Percentiles rank a stretch among this genome's conserved stretches.
These are phyloP conservation scores for Carpatolechia fugitivella DNA, from an alignment of 2,888 invertebrate genomes.

Conservation along the genomic window DNA sequence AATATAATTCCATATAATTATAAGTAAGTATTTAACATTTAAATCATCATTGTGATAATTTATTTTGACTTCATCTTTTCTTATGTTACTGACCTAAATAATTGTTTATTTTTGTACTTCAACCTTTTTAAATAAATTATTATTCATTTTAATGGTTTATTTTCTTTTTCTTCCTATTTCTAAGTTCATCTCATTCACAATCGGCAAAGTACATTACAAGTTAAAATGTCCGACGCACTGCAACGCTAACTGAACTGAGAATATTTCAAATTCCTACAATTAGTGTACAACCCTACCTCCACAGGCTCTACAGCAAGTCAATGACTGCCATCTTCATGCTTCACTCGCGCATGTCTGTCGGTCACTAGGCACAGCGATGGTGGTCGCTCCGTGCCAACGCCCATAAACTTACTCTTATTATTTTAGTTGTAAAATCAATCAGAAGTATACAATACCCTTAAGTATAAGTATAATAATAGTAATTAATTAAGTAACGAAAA, in stretches of 20 bases:
- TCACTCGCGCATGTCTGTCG: background rate
- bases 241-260: background rate
- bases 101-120: constrained; percentile 1
- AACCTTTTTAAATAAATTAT: constrained; percentile 7
- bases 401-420: no score
- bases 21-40: background rate
- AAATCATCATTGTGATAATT: background rate
- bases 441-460: background rate
- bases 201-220: background rate
- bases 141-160: constrained; percentile 8
- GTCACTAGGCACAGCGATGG: constrained; percentile 4
- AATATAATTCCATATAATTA: background rate
- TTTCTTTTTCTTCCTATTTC: constrained; percentile 2
- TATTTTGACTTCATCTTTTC: constrained; percentile 4
- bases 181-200: constrained; percentile 4
- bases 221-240: background rate
- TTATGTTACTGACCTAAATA: background rate
- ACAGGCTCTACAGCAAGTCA: background rate
- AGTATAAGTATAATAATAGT: no score
- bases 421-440: no score
- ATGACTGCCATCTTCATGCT: background rate
- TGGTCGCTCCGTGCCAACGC: background rate
- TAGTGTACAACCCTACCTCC: background rate
- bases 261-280: background rate
- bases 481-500: no score